Conservation (phyloP, 2,888 invertebrate genomes). For the Rotaria sp. region DNA sequence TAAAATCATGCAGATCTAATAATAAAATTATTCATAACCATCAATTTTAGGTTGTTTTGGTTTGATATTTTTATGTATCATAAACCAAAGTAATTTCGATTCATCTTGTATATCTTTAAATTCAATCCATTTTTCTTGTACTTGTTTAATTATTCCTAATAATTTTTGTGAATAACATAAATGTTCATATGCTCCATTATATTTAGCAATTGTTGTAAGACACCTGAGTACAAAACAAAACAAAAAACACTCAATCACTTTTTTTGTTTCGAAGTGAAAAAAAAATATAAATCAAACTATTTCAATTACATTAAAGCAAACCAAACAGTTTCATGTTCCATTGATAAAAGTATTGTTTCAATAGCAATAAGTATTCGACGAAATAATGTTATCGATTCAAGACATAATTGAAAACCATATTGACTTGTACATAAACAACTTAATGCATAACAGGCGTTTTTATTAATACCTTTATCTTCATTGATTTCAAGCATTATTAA, state of each 20-base stretch:
- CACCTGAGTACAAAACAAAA: background rate
- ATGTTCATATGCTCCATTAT: background rate
- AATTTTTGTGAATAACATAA: background rate
- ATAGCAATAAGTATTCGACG: slow-evolving; percentile 45
- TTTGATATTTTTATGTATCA: background rate
- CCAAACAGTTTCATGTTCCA: slow-evolving; percentile 54
- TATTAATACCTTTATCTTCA: slow-evolving; percentile 51
- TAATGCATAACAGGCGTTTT: slow-evolving; percentile 55
- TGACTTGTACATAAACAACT: slow-evolving; percentile 53
- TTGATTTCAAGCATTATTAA: slow-evolving; percentile 51
- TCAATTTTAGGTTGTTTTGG: background rate
- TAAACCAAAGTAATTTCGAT: background rate
- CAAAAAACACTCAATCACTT: no score
- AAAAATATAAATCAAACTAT: no score
- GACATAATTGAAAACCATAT: slow-evolving; percentile 47
- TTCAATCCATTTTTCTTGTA: background rate
- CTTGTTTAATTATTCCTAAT: background rate
- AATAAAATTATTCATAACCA: background rate
- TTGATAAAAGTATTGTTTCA: slow-evolving; percentile 47
- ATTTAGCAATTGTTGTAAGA: background rate
- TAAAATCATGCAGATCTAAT: background rate
- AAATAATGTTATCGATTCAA: background rate
- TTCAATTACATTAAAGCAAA: slow-evolving; percentile 45
- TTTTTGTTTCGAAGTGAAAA: no score
- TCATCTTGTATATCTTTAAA: background rate